A percentile compares a stretch with the other conserved stretches of the same genome.
These are phyloP conservation scores for Neosalanx taihuensis DNA, from an alignment of 2,797 vertebrate species.

Conservation along the genomic window DNA sequence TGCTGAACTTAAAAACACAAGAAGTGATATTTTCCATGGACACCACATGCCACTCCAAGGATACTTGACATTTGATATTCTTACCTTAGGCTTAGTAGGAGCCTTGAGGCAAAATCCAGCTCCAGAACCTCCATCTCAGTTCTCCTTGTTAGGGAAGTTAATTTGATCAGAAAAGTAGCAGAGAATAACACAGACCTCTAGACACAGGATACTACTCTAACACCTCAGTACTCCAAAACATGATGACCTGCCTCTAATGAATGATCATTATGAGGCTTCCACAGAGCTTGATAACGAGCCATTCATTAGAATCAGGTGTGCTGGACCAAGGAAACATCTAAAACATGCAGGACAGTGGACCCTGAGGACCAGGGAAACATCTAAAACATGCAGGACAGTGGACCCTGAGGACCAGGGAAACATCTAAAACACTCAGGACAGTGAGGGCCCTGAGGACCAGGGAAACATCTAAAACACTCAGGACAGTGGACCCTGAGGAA, in stretches of 20 bases:
- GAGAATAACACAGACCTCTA: conserved; percentile 9
- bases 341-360: too few species aligned
- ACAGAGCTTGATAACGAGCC: too few species aligned
- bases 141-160: conserved; percentile 3
- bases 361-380: too few species aligned
- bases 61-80: conserved; percentile 25
- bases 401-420: too few species aligned
- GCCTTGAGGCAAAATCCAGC: background rate
- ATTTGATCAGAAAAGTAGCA: background rate
- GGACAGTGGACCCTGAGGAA: too few species aligned
- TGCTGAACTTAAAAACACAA: conserved; percentile 33
- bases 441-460: too few species aligned
- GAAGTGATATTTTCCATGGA: conserved; percentile 15
- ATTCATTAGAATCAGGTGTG: too few species aligned
- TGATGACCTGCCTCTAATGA: background rate
- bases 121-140: background rate
- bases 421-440: too few species aligned
- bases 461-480: too few species aligned
- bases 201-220: background rate
- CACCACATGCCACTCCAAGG: conserved; percentile 30
- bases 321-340: too few species aligned
- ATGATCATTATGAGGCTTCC: too few species aligned
- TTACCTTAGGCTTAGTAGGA: background rate
- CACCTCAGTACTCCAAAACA: background rate
- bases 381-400: too few species aligned